phyloP scores from a whole-genome alignment of 2,797 vertebrate species.

The Xerus rutilus region DNA sequence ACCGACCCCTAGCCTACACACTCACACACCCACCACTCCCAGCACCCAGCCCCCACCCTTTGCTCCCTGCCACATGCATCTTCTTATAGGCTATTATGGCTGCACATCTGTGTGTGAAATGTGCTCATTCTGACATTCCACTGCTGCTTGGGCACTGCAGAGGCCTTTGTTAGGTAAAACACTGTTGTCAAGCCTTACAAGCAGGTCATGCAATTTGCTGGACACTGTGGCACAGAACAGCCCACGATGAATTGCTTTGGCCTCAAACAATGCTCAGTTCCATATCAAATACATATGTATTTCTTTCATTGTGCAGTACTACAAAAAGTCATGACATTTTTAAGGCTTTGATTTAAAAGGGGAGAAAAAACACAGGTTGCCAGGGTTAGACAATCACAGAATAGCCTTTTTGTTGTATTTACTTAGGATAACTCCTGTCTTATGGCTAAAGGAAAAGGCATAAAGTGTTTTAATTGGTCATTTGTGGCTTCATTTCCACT shows the following conservation, averaged over 20 bases:
- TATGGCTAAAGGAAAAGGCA: neutral
- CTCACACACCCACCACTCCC: conserved; percentile 80
- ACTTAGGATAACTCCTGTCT: conserved; percentile 71
- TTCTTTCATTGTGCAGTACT: conserved; percentile 74
- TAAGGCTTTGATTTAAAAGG: conserved; percentile 68
- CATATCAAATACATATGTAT: conserved; percentile 84
- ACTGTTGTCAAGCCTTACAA: conserved; percentile 95
- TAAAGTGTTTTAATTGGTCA: conserved; percentile 73
- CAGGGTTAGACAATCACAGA: conserved; percentile 62
- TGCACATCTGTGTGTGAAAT: conserved; percentile 99
- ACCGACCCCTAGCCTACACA: conserved; percentile 82
- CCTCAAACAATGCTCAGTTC: conserved; percentile 82
- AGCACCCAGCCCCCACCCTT: conserved; percentile 69
- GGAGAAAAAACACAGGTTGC: conserved; percentile 6
- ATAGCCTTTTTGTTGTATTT: conserved; percentile 71
- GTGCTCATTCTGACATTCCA: conserved; percentile 97
- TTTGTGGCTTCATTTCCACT: conserved; percentile 83
- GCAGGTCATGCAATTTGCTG: conserved; percentile 89
- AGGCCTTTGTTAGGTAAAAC: conserved; percentile 94
- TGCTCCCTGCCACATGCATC: conserved; percentile 88
- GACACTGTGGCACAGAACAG: conserved; percentile 86
- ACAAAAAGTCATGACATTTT: conserved; percentile 75
- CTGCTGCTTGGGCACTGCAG: conserved; percentile 92
- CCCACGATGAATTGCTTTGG: conserved; percentile 83
- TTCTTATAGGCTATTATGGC: conserved; percentile 93